phyloP scores from a whole-genome alignment of 2,797 vertebrate genomes.

The Centropyge bicolor region DNA sequence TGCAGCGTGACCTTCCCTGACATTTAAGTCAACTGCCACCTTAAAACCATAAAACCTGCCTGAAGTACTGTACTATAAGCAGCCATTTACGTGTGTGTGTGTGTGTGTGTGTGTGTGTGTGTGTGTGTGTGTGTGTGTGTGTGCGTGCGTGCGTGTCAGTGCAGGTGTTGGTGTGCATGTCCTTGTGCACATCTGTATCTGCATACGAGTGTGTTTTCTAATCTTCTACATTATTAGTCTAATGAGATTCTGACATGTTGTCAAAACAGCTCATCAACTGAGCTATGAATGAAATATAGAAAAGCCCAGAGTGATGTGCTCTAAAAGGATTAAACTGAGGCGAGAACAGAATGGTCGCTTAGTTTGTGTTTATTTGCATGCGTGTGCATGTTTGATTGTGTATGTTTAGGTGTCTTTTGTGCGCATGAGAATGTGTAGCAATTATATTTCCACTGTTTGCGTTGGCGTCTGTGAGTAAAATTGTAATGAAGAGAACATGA shows the following conservation, averaged over 20 bases:
- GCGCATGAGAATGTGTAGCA: constrained; percentile 29
- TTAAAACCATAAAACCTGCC: constrained; percentile 66
- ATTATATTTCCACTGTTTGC: constrained; percentile 48
- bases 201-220: constrained; percentile 47
- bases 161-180: constrained; percentile 3
- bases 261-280: constrained; percentile 81
- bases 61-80: constrained; percentile 44
- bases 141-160: neutral
- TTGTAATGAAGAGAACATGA: constrained; percentile 62
- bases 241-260: constrained; percentile 81
- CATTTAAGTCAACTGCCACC: constrained; percentile 73
- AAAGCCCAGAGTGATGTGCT: constrained; percentile 64
- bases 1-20: constrained; percentile 73
- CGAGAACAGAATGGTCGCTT: constrained; percentile 54
- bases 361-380: constrained; percentile 46
- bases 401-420: constrained; percentile 46
- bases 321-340: constrained; percentile 75
- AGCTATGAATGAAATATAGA: constrained; percentile 77
- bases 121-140: neutral
- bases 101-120: constrained; percentile 2
- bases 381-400: constrained; percentile 35
- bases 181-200: neutral
- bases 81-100: constrained; percentile 17
- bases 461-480: constrained; percentile 58
- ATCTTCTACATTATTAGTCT: constrained; percentile 73